Evolutionary conservation across 2,888 invertebrate genomes (phyloP).

Genomic region (Scelioninae gen. 2): DNA sequence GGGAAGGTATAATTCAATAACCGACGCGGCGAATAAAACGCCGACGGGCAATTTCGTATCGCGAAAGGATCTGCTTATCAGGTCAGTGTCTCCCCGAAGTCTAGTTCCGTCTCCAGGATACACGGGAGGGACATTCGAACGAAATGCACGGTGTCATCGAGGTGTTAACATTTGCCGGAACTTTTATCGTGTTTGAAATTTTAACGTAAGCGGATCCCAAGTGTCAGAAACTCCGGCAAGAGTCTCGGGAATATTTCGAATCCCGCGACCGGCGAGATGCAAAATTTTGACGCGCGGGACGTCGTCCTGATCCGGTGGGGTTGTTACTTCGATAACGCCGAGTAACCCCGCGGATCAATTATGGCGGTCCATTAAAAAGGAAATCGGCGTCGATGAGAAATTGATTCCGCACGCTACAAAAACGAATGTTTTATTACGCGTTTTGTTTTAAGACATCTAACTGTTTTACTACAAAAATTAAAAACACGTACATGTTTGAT

Average conservation of each 20-base stretch:
- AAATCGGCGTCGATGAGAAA: too few species aligned
- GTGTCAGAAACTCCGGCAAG: conserved; percentile 46
- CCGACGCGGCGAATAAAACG: background rate
- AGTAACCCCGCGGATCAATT: too few species aligned
- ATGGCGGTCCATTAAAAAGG: too few species aligned
- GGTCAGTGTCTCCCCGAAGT: conserved; percentile 44
- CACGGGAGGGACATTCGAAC: conserved; percentile 40
- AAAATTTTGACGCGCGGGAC: conserved; percentile 5
- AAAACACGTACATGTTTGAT: too few species aligned
- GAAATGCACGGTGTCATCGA: conserved; percentile 40
- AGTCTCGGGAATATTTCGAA: conserved; percentile 16
- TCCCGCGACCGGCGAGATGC: background rate
- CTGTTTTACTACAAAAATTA: too few species aligned
- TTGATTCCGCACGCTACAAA: too few species aligned
- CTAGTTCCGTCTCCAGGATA: conserved; percentile 27
- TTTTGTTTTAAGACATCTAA: too few species aligned
- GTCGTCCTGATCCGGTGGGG: too few species aligned
- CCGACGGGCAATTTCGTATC: conserved; percentile 11
- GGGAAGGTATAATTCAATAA: conserved; percentile 7
- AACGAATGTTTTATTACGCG: too few species aligned
- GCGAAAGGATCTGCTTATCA: conserved; percentile 19
- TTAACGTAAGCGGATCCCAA: conserved; percentile 55
- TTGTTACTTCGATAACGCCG: too few species aligned
- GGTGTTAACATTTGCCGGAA: conserved; percentile 40
- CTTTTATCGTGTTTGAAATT: conserved; percentile 49